Base-by-base conservation (phyloP, 2,113 vertebrate genomes). In the Phalacrocorax pelagicus region DNA sequence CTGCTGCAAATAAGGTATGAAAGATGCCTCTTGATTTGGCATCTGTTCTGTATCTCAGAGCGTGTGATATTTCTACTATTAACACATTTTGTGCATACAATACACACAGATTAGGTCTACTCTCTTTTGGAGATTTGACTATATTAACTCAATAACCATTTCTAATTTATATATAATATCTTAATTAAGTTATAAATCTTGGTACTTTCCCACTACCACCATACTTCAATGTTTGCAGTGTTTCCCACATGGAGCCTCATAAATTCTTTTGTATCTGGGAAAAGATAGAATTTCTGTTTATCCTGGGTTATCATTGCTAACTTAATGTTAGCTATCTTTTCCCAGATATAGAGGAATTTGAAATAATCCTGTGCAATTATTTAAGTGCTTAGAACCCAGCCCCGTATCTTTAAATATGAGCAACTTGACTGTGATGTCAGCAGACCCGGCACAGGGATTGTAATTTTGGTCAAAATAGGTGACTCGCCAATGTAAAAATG, bases 371-470 rank as follows among this genome's bases (percentile, higher is more conserved):
- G 7, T 77, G n/a, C 32, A 65, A 4, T 79, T 69, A 40, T 70
- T 85, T 67, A 86, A 36, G 42, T 63, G 42, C 47, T 46, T 27
- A 52, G 47, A 84, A 71, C 24, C 29, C 73, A 59, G 32, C 40
- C 16, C 32, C 15, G 0, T 46, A 6, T 4, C 46, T 78, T 46
- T 54, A 79, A 17, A 23, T 19, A 6, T 3, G 24, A 70, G 57
- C 32, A 70, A 9, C 5, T 20, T 80, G 51, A 21, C 42, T 59
- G 88, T 70, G 47, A 30, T 73, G 29, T 17, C 72, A 70, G 63
- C 4, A 0, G 34, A 44, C 58, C 17, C 1, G 0, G 27, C 15
- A 59, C 9, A 26, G 26, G 8, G 58, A 6, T 16, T 80, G 21
- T 32, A 17, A 20, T 72, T 79, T 54, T 62, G n/a, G 18, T 81